These are phyloP conservation scores for Benitochromis conjunctus DNA, from an alignment of 2,113 vertebrate species.

Conservation along the genomic window DNA sequence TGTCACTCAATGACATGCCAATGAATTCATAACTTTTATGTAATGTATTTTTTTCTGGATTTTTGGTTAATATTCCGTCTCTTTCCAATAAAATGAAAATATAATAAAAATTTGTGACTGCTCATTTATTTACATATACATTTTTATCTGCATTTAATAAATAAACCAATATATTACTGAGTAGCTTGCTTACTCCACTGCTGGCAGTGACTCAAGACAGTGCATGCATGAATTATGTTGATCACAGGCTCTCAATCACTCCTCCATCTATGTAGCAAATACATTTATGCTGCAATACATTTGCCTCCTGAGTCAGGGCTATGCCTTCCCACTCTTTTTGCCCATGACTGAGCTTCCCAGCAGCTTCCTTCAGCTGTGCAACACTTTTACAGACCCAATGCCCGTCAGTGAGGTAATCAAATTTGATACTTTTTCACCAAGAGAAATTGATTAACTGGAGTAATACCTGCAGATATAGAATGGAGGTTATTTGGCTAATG, in stretches of 20 bases:
- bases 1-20: neutral
- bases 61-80: neutral
- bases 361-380: neutral
- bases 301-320: constrained; percentile 24
- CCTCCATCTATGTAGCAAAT: constrained; percentile 47
- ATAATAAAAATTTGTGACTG: neutral
- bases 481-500: neutral
- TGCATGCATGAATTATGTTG: constrained; percentile 50
- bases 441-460: neutral
- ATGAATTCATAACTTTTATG: neutral
- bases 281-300: constrained; percentile 30
- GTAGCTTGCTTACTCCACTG: neutral
- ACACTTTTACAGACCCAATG: neutral
- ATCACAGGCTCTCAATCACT: constrained; percentile 30
- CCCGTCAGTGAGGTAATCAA: neutral
- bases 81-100: neutral
- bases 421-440: neutral
- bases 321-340: constrained; percentile 32
- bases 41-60: neutral
- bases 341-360: constrained; percentile 19
- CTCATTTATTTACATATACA: neutral
- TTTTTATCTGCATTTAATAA: neutral
- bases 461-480: neutral
- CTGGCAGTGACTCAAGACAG: constrained; percentile 24
- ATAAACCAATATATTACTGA: neutral